These are phyloP conservation scores for Taeniopygia guttata DNA, from an alignment of 2,797 vertebrate genomes.

Conservation along the genomic window DNA sequence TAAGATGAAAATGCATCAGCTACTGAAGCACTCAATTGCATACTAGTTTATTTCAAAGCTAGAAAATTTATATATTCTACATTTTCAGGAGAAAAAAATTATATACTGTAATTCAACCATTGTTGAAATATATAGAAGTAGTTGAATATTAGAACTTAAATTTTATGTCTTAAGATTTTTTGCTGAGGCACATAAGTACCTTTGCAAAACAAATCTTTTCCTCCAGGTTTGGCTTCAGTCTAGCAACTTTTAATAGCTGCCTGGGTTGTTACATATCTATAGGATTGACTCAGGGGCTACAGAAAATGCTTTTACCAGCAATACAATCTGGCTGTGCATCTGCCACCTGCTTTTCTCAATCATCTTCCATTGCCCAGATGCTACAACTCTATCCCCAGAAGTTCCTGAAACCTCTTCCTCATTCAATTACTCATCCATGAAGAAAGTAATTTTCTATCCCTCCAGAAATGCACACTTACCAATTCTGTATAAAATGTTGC, in stretches of 20 bases:
- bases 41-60: background rate
- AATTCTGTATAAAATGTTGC: background rate
- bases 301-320: background rate
- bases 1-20: constrained; percentile 16
- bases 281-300: background rate
- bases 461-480: background rate
- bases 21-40: background rate
- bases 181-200: background rate
- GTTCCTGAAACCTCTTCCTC: background rate
- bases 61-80: background rate
- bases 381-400: background rate
- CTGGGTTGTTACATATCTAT: background rate
- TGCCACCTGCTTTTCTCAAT: background rate
- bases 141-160: background rate
- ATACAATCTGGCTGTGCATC: background rate
- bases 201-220: background rate
- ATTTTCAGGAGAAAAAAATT: background rate
- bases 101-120: background rate
- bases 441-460: background rate
- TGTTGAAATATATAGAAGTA: background rate
- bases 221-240: background rate
- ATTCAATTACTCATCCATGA: background rate
- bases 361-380: background rate
- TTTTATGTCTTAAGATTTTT: background rate
- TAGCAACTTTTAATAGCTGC: background rate